phyloP scores from a whole-genome alignment of 2,113 vertebrate species.

The Cheilinus undulatus region DNA sequence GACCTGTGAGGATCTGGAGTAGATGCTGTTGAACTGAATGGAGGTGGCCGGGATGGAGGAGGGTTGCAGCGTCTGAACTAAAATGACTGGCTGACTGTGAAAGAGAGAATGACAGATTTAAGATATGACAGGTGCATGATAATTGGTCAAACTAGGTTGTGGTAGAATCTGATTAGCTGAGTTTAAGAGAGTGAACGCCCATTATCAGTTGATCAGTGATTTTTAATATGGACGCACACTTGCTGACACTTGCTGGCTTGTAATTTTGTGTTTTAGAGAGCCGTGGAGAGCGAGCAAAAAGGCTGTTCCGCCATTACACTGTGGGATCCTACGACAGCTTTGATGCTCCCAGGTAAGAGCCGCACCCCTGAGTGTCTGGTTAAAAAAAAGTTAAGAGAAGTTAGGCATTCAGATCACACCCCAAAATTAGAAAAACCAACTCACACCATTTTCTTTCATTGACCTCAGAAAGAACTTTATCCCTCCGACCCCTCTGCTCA shows the following conservation, averaged over 20 bases:
- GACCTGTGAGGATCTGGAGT: too few relatives aligned
- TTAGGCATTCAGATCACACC: constrained; percentile 10
- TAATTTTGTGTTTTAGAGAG: constrained; percentile 86
- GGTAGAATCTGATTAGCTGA: too few relatives aligned
- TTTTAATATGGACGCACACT: not conserved
- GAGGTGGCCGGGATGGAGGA: too few relatives aligned
- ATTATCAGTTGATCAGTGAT: too few relatives aligned
- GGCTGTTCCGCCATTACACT: constrained; percentile 93
- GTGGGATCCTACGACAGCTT: constrained; percentile 96
- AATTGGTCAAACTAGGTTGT: too few relatives aligned
- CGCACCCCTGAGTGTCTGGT: not conserved
- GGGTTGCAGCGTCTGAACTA: too few relatives aligned
- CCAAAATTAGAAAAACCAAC: not conserved
- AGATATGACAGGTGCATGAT: too few relatives aligned
- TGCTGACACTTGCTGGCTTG: constrained; percentile 4
- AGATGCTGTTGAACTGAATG: too few relatives aligned
- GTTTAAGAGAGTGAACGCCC: too few relatives aligned
- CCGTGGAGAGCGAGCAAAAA: constrained; percentile 91
- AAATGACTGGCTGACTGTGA: too few relatives aligned
- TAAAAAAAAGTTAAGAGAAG: constrained; percentile 11
- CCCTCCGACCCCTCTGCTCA: constrained; percentile 1
- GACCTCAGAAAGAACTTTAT: constrained; percentile 12
- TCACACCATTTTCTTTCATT: not conserved
- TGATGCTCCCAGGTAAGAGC: constrained; percentile 91
- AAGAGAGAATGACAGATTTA: too few relatives aligned